Base-by-base conservation (phyloP, 35 echinoderm and acorn worm species). In the Chiridota heheva region DNA sequence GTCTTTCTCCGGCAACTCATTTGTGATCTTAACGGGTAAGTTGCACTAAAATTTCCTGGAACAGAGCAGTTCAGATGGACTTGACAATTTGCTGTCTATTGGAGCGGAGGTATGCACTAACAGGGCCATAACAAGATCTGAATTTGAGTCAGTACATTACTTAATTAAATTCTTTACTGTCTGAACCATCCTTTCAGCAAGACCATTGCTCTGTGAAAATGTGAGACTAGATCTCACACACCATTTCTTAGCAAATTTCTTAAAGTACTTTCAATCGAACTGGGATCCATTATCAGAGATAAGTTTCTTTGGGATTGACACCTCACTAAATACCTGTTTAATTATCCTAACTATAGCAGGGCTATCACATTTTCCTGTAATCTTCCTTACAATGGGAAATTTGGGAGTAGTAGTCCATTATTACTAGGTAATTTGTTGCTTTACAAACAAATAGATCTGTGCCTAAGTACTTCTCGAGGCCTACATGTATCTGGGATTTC, bases 191-290 rank as follows among this genome's bases (percentile, higher is more conserved):
- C 80, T 60, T 51, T 84, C 70, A 69, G 73, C 73, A 36, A 77
- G 72, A 18, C 81, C 88, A 70, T 90, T 90, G 8, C 80, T 84
- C 18, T 82, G 79, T 16, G 72, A 72, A 44, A 72, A 89, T 37
- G 70, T 15, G 32, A 79, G 69, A 25, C 63, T 61, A 4, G 86
- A 82, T 2, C 77, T 82, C 5, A 71, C 20, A 42, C 68, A 71
- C 68, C 68, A 71, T 20, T 71, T 24, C 28, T 71, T 71, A 1
- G 68, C 34, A 71, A 71, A 33, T 7, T 31, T 5, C 7, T n/a
- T 7, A 3, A 38, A 40, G 36, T n/a, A 40, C 22, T 33, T 38
- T 37, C n/a, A n/a, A n/a, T n/a, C n/a, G n/a, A n/a, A 58, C n/a
- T 73, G 45, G n/a, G 25, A 36, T 7, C 84, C 73, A 22, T 76